These are phyloP conservation scores for Hipposideros armiger DNA, from an alignment of 2,113 vertebrate genomes.

Conservation along the genomic window DNA sequence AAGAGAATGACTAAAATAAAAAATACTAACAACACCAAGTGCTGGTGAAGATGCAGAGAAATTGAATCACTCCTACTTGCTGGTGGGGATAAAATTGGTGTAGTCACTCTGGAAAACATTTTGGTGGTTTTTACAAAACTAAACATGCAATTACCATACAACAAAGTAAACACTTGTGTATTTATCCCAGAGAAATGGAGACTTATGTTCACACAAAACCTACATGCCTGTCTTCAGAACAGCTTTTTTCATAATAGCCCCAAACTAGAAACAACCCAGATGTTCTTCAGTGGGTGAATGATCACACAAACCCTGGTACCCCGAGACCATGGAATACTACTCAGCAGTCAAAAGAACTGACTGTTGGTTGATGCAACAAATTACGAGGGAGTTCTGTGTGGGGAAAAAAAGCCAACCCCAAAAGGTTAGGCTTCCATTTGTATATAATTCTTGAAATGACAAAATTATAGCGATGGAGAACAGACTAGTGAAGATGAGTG, in stretches of 20 bases:
- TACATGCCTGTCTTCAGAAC: background rate
- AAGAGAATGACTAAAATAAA: background rate
- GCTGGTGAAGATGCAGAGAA: background rate
- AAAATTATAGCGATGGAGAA: background rate
- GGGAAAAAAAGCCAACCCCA: background rate
- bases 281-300: background rate
- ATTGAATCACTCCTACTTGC: background rate
- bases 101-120: background rate
- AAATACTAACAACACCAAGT: background rate
- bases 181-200: background rate
- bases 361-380: background rate
- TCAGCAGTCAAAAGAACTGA: background rate
- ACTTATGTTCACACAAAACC: background rate
- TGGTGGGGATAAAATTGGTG: background rate
- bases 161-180: background rate
- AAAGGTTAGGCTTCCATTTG: background rate
- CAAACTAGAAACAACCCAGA: background rate
- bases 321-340: background rate
- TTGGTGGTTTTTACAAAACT: background rate
- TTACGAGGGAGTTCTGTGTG: background rate
- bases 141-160: background rate
- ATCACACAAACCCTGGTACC: background rate
- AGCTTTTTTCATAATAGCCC: background rate
- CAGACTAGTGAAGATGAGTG: background rate
- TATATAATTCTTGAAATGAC: background rate